A percentile compares a stretch with the other conserved stretches of the same genome.
Conservation (phyloP, 1,140 invertebrate species). For the Drosophila tropicalis region DNA sequence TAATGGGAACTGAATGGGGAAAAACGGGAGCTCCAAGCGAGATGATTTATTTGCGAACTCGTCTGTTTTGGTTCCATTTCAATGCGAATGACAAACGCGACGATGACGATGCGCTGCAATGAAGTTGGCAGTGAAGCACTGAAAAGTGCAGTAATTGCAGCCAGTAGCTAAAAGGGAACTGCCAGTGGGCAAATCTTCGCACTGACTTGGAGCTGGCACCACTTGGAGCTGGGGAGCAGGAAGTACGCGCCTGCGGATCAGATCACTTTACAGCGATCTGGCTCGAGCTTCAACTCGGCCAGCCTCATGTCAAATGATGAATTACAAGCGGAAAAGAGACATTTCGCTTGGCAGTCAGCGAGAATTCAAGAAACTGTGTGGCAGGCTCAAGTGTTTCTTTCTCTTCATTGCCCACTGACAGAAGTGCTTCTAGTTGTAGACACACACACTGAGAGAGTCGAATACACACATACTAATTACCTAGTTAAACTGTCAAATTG, state of each 20-base stretch:
- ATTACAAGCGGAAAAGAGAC: constrained; percentile 83
- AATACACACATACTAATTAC: constrained; percentile 68
- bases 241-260: constrained; percentile 66
- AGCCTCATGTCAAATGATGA: constrained; percentile 80
- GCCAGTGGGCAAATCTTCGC: constrained; percentile 11
- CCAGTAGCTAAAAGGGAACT: constrained; percentile 23
- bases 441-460: constrained; percentile 23
- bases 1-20: constrained; percentile 9
- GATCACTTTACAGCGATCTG: constrained; percentile 64
- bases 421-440: constrained; percentile 60
- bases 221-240: constrained; percentile 52
- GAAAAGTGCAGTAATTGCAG: constrained; percentile 77
- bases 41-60: constrained; percentile 79
- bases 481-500: constrained; percentile 83
- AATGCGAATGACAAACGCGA: constrained; percentile 78
- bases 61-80: constrained; percentile 76
- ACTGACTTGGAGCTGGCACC: background rate
- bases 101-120: constrained; percentile 76
- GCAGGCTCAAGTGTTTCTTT: constrained; percentile 66
- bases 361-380: constrained; percentile 50
- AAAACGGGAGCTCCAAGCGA: constrained; percentile 31
- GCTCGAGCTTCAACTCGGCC: constrained; percentile 32
- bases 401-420: constrained; percentile 72
- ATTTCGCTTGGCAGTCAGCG: constrained; percentile 58
- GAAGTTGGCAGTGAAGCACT: constrained; percentile 77